phyloP scores from a whole-genome alignment of 30 jellyfish, hydroid and myxozoan genomes.

The Aurelia aurita region DNA sequence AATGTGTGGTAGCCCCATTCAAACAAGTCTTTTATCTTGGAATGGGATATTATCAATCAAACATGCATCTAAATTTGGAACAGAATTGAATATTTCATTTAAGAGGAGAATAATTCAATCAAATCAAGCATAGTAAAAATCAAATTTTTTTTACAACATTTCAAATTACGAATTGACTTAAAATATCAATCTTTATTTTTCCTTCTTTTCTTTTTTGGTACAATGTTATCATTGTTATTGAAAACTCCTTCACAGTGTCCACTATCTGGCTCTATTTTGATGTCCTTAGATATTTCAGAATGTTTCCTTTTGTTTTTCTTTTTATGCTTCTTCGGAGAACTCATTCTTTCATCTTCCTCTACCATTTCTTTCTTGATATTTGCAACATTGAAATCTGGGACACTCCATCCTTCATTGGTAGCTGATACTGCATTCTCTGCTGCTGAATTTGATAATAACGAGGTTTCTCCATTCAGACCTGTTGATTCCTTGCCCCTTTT shows the following conservation, averaged over 20 bases:
- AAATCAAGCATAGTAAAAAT: background rate
- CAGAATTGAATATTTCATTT: no score
- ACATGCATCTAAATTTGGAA: no score
- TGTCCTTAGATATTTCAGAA: slow-evolving; percentile 9
- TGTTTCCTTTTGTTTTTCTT: slow-evolving; percentile 33
- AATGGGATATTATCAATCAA: no score
- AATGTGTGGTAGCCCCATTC: no score
- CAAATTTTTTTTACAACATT: background rate
- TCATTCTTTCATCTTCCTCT: background rate
- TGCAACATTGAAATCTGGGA: background rate
- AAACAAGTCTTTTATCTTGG: no score
- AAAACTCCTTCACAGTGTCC: background rate
- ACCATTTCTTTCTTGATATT: background rate
- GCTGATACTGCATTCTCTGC: no score
- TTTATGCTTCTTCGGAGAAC: background rate
- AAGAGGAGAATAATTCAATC: background rate
- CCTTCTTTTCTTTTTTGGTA: slow-evolving; percentile 26
- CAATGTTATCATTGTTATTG: background rate
- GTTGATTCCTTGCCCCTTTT: no score
- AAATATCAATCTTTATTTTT: background rate
- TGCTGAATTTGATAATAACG: no score
- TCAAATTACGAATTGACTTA: no score
- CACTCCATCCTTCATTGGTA: no score
- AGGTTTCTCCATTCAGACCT: no score
- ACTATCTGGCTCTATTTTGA: slow-evolving; percentile 1